Conservation (phyloP, 2,797 vertebrate species). For the Peromyscus nudipes region DNA sequence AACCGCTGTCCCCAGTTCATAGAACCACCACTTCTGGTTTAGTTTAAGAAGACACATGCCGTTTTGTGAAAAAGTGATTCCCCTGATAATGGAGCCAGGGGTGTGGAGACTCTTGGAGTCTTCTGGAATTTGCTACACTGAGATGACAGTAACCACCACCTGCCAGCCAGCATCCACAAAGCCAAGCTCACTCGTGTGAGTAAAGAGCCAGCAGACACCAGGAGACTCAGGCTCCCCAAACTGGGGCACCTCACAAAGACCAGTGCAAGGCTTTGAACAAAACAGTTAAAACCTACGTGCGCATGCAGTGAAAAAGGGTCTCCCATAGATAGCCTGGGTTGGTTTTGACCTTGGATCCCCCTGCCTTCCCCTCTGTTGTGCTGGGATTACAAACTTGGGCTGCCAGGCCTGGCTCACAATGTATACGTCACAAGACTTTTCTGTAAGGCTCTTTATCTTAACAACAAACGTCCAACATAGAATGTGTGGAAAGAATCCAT, state of each 20-base stretch:
- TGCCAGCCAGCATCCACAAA: accelerated
- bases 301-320: background rate
- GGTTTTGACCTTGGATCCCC: background rate
- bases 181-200: background rate
- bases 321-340: background rate
- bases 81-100: background rate
- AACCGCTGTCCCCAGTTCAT: background rate
- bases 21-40: background rate
- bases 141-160: background rate
- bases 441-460: background rate
- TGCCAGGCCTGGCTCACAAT: background rate
- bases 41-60: conserved; percentile 25
- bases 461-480: background rate
- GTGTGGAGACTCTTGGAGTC: background rate
- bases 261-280: background rate
- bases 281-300: background rate
- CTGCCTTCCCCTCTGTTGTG: background rate
- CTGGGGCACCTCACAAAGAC: background rate
- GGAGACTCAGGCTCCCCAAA: background rate
- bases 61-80: background rate
- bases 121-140: background rate
- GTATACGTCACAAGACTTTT: background rate
- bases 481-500: background rate
- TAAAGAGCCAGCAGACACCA: background rate
- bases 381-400: background rate